Evolutionary conservation across 2,888 invertebrate species (phyloP), one percentile per base, ranked within the genome.

Genomic region (Drosophila differens): DNA sequence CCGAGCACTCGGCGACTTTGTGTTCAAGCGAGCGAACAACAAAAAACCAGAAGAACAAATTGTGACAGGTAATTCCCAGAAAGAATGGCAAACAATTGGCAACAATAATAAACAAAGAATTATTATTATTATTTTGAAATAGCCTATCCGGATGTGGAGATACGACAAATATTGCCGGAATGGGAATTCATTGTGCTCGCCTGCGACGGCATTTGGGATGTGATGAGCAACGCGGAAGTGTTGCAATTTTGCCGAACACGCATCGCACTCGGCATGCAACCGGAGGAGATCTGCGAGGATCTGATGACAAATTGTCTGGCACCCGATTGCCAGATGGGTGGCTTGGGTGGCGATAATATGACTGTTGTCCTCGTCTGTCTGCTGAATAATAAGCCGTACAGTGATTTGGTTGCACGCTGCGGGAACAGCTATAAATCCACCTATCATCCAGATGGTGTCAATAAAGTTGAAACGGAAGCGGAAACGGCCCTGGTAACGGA

Each of bases 161-260:
- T 96, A 54, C 95, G 96, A 77, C 95, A 96, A 70, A 94, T 99
- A 78, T 96, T 95, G 51, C 95, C 96, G n/a, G 97, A 98, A 75
- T 98, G 98, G 96, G 99, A 99, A 94, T 99, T 99, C 93, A 95
- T 99, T 65, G 95, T 99, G 44, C 94, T 99, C 85, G 99, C 99
- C 0, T 99, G 99, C 93, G 99, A 99, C 93, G 99, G 99, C 33
- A 99, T 99, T 83, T 99, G 99, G 99, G 99, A 99, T 93, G 99
- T 99, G 32, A 95, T 99, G 95, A 97, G 96, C 58, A 99, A 98
- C 93, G 96, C 97, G 94, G 99, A 99, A 94, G 99, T 98, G 55
- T 95, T 98, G 52, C 95, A 97, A 63, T 99, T 98, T 94, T 97
- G 99, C 70, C 96, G 98, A 59, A 95, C 95, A 69, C 96, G 97